Evolutionary conservation across 2,113 vertebrate species (phyloP).

Genomic region (Tetrao urogallus): DNA sequence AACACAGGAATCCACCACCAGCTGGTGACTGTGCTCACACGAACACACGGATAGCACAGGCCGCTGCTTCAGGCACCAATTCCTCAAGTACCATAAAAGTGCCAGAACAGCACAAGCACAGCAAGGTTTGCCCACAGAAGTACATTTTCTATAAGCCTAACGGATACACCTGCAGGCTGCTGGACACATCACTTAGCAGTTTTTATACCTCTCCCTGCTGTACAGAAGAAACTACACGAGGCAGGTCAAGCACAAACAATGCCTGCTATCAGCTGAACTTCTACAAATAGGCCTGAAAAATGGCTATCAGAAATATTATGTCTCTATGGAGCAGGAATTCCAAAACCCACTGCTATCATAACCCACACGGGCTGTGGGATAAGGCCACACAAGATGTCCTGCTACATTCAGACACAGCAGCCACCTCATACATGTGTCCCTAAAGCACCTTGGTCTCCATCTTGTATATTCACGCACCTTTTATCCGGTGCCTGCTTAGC

Average conservation of each 20-base stretch:
- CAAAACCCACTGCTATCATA: not conserved
- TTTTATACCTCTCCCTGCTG: not conserved
- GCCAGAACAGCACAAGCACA: not conserved
- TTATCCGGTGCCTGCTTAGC: not conserved
- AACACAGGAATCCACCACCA: not conserved
- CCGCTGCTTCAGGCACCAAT: not conserved
- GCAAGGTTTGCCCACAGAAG: not conserved
- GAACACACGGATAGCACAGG: not conserved
- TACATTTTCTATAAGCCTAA: not conserved
- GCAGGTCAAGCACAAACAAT: not conserved
- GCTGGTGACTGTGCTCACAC: not conserved
- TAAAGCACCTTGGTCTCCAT: not conserved
- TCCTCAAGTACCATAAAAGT: not conserved
- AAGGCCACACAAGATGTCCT: fast-evolving
- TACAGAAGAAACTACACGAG: not conserved
- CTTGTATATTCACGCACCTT: not conserved
- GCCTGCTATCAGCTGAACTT: not conserved
- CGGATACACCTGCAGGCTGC: not conserved
- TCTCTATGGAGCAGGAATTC: not conserved
- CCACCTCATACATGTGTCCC: not conserved
- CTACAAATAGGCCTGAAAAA: not conserved
- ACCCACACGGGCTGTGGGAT: not conserved
- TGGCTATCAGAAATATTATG: not conserved
- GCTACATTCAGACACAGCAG: not conserved
- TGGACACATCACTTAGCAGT: not conserved